Evolutionary conservation across 2,113 vertebrate genomes (phyloP), one percentile per base, ranked within the genome.

Genomic region (Verasper variegatus): DNA sequence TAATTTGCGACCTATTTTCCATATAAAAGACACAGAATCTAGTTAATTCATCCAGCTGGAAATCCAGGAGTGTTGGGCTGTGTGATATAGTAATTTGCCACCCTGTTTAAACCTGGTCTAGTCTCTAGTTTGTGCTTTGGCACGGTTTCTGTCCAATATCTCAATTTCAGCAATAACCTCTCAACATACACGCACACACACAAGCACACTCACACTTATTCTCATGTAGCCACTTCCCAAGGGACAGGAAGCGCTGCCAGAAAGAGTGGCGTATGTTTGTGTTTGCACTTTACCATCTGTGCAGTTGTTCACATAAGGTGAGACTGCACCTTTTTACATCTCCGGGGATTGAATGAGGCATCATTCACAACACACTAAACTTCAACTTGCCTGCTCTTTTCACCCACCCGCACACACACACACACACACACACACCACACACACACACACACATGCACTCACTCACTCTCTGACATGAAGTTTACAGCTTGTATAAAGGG

Each of bases 1-100:
- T 88, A 81, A 93, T 90, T 86, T 89, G 68, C 59, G 42, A 42
- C 68, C 78, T 88, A 75, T 83, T 92, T 90, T 90, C 76, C 86
- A 91, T 90, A 82, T 92, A 88, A 92, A 87, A 83, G 79, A 90
- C 78, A 72, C 70, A 57, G 74, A 84, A 76, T 78, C 71, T 62
- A 70, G 76, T 83, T 89, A 66, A 82, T 80, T 91, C 81, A 75
- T 65, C 81, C 60, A 64, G 71, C 69, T 82, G 84, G 78, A 83
- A 83, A 76, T 76, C 51, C 59, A 80, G 51, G 71, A 82, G 65
- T 55, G 61, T 65, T 58, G 42, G 17, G 9, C 24, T 62, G 61
- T 81, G 42, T 72, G 73, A 76, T 78, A 20, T 23, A 55, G 51
- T 80, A 15, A 60, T 78, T 74, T 65, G n/a, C 69, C 21, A 13